Conservation (phyloP, 2,888 invertebrate species). For the Nyleta sp. region DNA sequence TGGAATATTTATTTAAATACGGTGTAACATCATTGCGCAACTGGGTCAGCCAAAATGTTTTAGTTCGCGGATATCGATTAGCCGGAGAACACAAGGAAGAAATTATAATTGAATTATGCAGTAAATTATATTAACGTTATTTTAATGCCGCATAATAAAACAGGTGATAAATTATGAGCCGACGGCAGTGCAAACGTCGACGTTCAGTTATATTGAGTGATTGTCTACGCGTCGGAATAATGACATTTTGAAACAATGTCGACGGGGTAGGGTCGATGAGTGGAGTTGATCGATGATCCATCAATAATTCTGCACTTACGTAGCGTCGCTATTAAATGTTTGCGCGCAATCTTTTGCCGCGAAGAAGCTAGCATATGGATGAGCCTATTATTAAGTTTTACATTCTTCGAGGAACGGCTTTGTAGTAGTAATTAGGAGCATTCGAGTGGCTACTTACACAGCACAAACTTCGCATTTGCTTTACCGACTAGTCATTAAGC, state of each 20-base stretch:
- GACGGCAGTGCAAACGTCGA: constrained; percentile 19
- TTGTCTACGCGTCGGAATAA: constrained; percentile 9
- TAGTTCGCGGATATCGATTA: constrained; percentile 25
- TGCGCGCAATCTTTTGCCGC: constrained; percentile 17
- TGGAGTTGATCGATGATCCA: constrained; percentile 27
- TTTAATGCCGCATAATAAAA: constrained; percentile 41
- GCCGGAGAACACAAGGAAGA: not conserved
- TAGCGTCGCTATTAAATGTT: not conserved
- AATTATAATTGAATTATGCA: constrained; percentile 36
- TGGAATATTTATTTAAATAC: constrained; percentile 30
- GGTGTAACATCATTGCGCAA: constrained; percentile 8
- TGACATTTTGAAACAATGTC: constrained; percentile 28
- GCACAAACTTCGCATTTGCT: constrained; percentile 64
- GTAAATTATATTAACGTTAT: constrained; percentile 42
- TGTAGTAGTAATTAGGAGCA: constrained; percentile 57
- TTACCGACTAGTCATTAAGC: constrained; percentile 64
- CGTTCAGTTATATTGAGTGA: constrained; percentile 31
- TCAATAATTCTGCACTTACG: constrained; percentile 13
- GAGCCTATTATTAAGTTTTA: constrained; percentile 50
- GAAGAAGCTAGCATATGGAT: constrained; percentile 13
- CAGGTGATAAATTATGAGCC: constrained; percentile 38
- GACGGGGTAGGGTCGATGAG: not conserved
- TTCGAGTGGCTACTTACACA: constrained; percentile 63
- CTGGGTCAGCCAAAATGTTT: constrained; percentile 32
- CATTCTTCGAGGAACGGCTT: constrained; percentile 43